A percentile compares a stretch with the other conserved stretches of the same genome.
Conservation (phyloP, 2,113 vertebrate species). For the Charadrius vociferus region DNA sequence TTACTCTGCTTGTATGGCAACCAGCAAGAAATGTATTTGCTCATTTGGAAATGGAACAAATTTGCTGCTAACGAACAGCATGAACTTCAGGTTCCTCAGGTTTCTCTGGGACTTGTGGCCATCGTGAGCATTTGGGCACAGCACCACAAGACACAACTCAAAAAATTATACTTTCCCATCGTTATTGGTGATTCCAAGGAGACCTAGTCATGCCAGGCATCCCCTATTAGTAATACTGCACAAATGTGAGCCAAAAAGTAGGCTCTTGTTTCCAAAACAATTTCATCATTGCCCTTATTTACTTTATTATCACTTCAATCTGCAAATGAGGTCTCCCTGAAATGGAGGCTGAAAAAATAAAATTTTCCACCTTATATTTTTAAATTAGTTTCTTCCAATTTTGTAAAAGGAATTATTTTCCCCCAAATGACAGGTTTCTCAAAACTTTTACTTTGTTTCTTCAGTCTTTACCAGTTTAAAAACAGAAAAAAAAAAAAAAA, state of each 20-base stretch:
- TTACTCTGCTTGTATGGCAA: not conserved
- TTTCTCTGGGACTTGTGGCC: not conserved
- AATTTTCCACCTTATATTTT: not conserved
- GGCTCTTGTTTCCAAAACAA: constrained; percentile 42
- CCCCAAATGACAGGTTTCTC: not conserved
- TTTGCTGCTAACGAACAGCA: not conserved
- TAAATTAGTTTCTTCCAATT: not conserved
- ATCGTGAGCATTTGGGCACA: not conserved
- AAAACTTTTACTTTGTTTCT: not conserved
- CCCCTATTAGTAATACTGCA: not conserved
- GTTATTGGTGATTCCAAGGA: not conserved
- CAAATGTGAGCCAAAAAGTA: not conserved
- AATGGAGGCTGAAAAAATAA: not conserved
- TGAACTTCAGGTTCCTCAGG: not conserved
- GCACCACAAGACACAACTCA: not conserved
- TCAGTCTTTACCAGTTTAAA: not conserved
- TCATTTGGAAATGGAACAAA: not conserved
- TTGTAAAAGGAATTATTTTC: not conserved
- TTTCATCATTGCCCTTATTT: constrained; percentile 31
- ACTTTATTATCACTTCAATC: constrained; percentile 7
- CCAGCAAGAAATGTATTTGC: not conserved
- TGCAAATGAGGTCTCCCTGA: not conserved
- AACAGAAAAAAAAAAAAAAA: not conserved
- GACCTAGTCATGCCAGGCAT: not conserved
- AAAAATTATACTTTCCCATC: not conserved